Percentiles rank a stretch among this genome's conserved stretches.
These are phyloP conservation scores for Ditylenchus dipsaci DNA, from an alignment of 1,140 invertebrate genomes.

Conservation along the genomic window DNA sequence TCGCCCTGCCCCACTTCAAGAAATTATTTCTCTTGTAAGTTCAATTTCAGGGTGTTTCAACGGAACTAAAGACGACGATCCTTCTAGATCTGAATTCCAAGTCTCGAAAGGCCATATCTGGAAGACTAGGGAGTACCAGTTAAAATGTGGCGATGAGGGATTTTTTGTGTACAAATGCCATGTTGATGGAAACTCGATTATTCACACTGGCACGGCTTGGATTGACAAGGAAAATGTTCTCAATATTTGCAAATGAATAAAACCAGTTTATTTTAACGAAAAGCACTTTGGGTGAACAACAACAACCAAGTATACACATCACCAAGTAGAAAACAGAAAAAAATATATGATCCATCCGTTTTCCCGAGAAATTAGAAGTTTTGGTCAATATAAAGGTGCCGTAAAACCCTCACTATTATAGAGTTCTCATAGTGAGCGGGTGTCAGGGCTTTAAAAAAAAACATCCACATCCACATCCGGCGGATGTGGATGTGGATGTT, in stretches of 20 bases:
- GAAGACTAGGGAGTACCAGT: slow-evolving; percentile 26
- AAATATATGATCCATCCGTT: too few species aligned
- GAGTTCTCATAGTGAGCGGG: too few species aligned
- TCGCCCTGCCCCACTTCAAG: neutral
- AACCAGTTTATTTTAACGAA: too few species aligned
- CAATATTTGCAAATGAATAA: slow-evolving; percentile 34
- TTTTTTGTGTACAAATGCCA: slow-evolving; percentile 33
- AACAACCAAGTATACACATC: too few species aligned
- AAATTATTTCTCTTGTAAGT: slow-evolving; percentile 5
- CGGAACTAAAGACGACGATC: slow-evolving; percentile 39
- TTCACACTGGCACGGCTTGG: slow-evolving; percentile 40
- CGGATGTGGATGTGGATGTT: too few species aligned
- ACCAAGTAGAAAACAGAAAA: too few species aligned
- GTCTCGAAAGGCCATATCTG: slow-evolving; percentile 27
- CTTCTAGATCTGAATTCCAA: slow-evolving; percentile 28
- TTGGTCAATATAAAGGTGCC: too few species aligned
- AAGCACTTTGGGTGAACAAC: too few species aligned
- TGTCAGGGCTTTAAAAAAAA: too few species aligned
- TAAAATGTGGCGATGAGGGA: slow-evolving; percentile 40
- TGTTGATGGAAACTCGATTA: neutral
- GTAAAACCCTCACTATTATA: too few species aligned
- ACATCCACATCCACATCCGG: too few species aligned
- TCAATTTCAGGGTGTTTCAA: slow-evolving; percentile 45
- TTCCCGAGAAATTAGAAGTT: too few species aligned
- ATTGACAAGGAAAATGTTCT: slow-evolving; percentile 37